Conservation (phyloP, 30 jellyfish, hydroid and myxozoan genomes). For the Aurelia aurita region DNA sequence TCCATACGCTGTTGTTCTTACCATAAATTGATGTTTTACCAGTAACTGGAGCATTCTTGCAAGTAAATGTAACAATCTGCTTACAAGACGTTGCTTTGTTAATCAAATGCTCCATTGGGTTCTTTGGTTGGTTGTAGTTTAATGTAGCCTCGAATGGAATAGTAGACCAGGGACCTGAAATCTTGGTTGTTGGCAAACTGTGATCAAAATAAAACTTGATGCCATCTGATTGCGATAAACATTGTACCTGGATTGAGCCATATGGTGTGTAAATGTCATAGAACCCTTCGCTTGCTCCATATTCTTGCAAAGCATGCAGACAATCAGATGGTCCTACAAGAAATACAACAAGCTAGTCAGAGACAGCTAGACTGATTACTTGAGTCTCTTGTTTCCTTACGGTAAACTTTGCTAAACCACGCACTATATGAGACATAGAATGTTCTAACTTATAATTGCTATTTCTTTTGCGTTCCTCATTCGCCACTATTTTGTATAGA, state of each 20-base stretch:
- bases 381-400: no score
- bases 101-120: background rate
- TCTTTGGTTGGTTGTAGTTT: background rate
- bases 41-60: background rate
- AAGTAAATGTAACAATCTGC: slow-evolving; percentile 2
- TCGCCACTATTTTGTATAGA: no score
- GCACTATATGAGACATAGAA: no score
- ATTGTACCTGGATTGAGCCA: slow-evolving; percentile 2
- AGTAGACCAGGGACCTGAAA: slow-evolving; percentile 23
- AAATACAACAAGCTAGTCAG: background rate
- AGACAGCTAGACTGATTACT: no score
- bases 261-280: background rate
- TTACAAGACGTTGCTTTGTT: slow-evolving; percentile 6
- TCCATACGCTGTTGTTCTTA: background rate
- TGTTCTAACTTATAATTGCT: no score
- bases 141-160: background rate
- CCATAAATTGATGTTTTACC: background rate
- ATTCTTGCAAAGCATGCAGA: slow-evolving; percentile 26
- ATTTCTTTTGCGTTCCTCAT: no score
- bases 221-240: slow-evolving; percentile 21
- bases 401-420: no score
- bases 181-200: background rate
- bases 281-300: background rate
- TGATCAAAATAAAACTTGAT: slow-evolving; percentile 19
- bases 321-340: slow-evolving; percentile 30